A percentile compares a stretch with the other conserved stretches of the same genome.
These are phyloP conservation scores for Ephydatia muelleri DNA, from an alignment of 37 sponge, comb jelly and placozoan species.

Conservation along the genomic window DNA sequence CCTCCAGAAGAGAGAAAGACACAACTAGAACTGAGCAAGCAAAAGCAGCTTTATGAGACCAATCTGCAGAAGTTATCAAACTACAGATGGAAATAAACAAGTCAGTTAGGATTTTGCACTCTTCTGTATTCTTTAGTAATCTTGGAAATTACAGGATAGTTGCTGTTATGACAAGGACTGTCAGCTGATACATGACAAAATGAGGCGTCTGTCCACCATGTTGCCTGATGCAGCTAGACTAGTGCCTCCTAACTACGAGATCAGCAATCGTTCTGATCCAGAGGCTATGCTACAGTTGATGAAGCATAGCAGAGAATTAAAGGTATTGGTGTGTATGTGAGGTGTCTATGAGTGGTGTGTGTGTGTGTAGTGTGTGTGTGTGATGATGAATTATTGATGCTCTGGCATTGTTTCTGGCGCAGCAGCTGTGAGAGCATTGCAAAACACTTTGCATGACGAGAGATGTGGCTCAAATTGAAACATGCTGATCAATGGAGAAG, in stretches of 20 bases:
- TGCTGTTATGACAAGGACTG: slow-evolving; percentile 15
- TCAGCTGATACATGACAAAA: slow-evolving; percentile 53
- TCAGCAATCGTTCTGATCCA: slow-evolving; percentile 42
- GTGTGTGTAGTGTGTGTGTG: neutral
- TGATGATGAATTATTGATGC: neutral
- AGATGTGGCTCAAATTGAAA: slow-evolving; percentile 24
- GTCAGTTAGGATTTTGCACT: no score
- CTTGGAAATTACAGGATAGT: slow-evolving; percentile 31
- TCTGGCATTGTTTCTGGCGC: no score
- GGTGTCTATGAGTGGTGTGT: neutral
- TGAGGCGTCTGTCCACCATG: slow-evolving; percentile 38
- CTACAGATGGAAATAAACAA: slow-evolving; percentile 70
- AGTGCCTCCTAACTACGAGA: slow-evolving; percentile 47
- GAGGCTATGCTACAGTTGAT: slow-evolving; percentile 52
- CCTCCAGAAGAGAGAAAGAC: slow-evolving; percentile 24
- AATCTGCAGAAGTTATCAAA: slow-evolving; percentile 17
- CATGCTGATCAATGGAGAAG: slow-evolving; percentile 19
- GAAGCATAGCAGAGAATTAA: slow-evolving; percentile 29
- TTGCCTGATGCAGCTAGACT: slow-evolving; percentile 54
- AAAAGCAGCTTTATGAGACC: slow-evolving; percentile 13
- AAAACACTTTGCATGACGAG: slow-evolving; percentile 28
- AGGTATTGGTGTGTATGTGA: neutral
- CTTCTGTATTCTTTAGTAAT: no score
- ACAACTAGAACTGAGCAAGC: slow-evolving; percentile 27
- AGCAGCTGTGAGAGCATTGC: slow-evolving; percentile 3